These are phyloP conservation scores for Romanogobio albipinnatus DNA, from an alignment of 2,113 vertebrate genomes.

Conservation along the genomic window DNA sequence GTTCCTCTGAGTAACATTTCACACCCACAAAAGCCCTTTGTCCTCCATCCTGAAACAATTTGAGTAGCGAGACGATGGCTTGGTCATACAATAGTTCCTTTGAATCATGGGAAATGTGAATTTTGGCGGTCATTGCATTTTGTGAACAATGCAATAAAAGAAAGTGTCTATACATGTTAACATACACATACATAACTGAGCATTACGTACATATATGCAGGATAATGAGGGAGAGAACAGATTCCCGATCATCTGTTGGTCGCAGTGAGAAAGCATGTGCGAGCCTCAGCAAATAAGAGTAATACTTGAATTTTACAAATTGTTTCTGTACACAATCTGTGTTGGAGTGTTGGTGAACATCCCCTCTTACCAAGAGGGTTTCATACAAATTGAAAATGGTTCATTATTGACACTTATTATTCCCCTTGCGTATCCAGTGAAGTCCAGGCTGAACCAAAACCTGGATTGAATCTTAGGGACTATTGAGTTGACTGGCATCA, in stretches of 20 bases:
- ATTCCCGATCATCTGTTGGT: conserved; percentile 76
- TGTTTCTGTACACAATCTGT: conserved; percentile 82
- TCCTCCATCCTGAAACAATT: conserved; percentile 66
- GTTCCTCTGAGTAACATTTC: conserved; percentile 58
- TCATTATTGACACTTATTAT: conserved; percentile 83
- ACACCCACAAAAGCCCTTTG: conserved; percentile 71
- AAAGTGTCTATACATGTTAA: conserved; percentile 70
- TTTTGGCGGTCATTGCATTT: conserved; percentile 71
- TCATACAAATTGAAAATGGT: conserved; percentile 73
- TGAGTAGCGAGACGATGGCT: conserved; percentile 61
- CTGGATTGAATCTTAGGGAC: conserved; percentile 45
- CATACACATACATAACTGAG: conserved; percentile 79
- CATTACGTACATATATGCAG: conserved; percentile 80
- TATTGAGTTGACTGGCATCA: conserved; percentile 11
- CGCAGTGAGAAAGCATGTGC: conserved; percentile 84
- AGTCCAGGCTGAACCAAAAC: conserved; percentile 54
- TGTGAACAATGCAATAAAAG: conserved; percentile 79
- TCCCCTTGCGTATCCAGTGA: conserved; percentile 68
- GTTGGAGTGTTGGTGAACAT: conserved; percentile 52
- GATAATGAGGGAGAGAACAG: conserved; percentile 70
- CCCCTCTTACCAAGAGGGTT: conserved; percentile 50
- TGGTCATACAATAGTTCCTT: conserved; percentile 56
- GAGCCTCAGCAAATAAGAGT: conserved; percentile 84
- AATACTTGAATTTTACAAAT: conserved; percentile 83
- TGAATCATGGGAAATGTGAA: conserved; percentile 61